phyloP scores from a whole-genome alignment of 2,113 vertebrate species.

The Accipiter virgatus region DNA sequence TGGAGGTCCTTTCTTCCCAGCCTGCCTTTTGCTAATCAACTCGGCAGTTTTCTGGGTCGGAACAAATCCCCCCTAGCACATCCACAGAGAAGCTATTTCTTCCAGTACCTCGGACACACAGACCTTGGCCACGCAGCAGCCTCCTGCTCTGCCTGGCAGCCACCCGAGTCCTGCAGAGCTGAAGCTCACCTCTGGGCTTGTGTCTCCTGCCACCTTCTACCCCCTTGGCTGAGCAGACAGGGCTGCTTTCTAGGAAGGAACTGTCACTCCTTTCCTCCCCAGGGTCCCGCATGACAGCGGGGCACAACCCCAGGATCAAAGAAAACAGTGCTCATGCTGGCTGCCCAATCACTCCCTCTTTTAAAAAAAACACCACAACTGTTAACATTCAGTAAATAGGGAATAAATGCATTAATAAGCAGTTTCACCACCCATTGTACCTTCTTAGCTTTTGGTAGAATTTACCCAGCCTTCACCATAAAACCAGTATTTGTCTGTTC shows the following conservation, averaged over 20 bases:
- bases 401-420: not conserved
- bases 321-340: not conserved
- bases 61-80: not conserved
- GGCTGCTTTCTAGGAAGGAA: not conserved
- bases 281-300: fast-evolving
- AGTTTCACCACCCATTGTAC: not conserved
- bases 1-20: not conserved
- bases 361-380: not conserved
- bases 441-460: not conserved
- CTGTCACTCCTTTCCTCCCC: fast-evolving
- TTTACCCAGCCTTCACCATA: not conserved
- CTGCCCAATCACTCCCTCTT: not conserved
- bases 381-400: not conserved
- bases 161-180: not conserved
- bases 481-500: not conserved
- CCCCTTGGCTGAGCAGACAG: fast-evolving
- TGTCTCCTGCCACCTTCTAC: fast-evolving
- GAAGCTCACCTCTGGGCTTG: not conserved
- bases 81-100: not conserved
- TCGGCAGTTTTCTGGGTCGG: fast-evolving
- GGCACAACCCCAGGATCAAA: not conserved
- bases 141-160: not conserved
- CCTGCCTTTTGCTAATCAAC: not conserved
- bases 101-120: not conserved
- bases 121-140: not conserved